Base-by-base conservation (phyloP, 2,888 invertebrate species). In the Hoplodrina blanda region DNA sequence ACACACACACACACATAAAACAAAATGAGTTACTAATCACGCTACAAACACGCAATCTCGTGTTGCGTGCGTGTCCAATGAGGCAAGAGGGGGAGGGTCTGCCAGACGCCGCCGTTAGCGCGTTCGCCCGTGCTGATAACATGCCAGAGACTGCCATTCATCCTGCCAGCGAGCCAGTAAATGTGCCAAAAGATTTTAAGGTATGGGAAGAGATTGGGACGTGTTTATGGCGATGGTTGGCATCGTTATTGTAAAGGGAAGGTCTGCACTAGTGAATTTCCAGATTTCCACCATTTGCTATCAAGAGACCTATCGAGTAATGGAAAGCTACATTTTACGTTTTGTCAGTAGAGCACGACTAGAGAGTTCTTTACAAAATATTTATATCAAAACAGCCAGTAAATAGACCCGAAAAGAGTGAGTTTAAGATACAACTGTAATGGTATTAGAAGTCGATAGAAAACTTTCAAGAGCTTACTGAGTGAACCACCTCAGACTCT, bases 101-200 rank as follows among this genome's bases (percentile, higher is more conserved):
- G 50, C 59, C 55, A 69, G 76, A 76, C 80, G 33, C 56, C 56
- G 61, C 70, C 56, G 71, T 81, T 76, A 68, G 62, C 33, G 65
- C 81, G 57, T n/a, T 69, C 59, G 63, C 30, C 70, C 66, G 73
- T 69, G 68, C 56, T 69, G 82, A 84, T 84, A 81, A 73, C 63
- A 54, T 62, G 56, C 46, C 63, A 57, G 50, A 53, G 25, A 49
- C 67, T 68, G 49, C 62, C 59, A 62, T 77, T 52, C 81, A 56
- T 77, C 52, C 44, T 52, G 62, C 53, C 80, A 60, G 62, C 59
- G 33, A 41, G 62, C 69, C 59, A 60, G 59, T 59, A 52, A 76
- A 76, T 76, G 77, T 69, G 62, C 54, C 46, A 59, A 30, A 60
- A 62, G 46, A 62, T 52, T 59, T 68, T 62, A 55, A 62, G 13